These are phyloP conservation scores for Ischnura elegans DNA, from an alignment of 2,888 invertebrate species.

Conservation along the genomic window DNA sequence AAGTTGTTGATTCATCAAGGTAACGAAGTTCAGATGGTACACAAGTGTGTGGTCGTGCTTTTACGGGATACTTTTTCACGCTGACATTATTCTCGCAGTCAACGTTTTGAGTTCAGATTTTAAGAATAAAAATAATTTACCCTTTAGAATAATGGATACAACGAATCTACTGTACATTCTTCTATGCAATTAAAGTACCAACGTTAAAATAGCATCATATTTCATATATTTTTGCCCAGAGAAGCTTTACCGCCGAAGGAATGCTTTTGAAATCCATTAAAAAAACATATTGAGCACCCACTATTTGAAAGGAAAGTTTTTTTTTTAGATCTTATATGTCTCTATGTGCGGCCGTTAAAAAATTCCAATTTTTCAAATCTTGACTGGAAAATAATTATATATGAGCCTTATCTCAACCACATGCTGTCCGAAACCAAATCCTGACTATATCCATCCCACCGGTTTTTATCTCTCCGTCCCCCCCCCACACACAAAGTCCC, in stretches of 20 bases:
- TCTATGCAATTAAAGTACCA: neutral
- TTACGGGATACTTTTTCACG: neutral
- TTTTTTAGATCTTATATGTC: neutral
- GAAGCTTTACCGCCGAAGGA: neutral
- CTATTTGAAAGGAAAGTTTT: neutral
- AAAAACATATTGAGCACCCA: neutral
- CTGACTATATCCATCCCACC: constrained; percentile 19
- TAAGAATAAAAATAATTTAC: neutral
- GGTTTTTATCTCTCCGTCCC: neutral
- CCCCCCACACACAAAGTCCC: neutral
- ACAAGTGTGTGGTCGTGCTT: neutral
- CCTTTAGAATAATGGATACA: neutral
- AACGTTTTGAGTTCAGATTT: neutral
- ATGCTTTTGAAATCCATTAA: neutral
- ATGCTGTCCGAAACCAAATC: constrained; percentile 32
- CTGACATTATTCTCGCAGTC: neutral
- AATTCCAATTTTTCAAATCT: constrained; percentile 4
- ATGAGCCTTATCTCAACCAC: constrained; percentile 43
- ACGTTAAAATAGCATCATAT: neutral
- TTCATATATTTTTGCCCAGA: neutral
- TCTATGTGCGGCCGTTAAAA: neutral
- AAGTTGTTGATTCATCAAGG: neutral
- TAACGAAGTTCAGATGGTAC: constrained; percentile 4
- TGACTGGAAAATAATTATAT: neutral
- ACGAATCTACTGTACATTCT: neutral